Base-by-base conservation (phyloP, 1,140 invertebrate genomes). In the Phocides pigmalion region DNA sequence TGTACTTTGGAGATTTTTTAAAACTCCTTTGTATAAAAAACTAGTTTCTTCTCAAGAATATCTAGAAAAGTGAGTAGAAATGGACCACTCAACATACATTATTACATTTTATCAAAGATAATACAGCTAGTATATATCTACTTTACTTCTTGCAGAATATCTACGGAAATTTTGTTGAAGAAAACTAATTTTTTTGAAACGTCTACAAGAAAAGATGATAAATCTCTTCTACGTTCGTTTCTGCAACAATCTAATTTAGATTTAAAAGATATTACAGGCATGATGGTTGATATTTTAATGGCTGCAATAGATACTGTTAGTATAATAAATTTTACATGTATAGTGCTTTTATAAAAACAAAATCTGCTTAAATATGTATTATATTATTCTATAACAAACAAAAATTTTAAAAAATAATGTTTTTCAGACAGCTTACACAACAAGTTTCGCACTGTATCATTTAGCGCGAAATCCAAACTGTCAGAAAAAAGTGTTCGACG, bases 291-390 rank as follows among this genome's bases (percentile, higher is more conserved):
- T 89, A 94, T 97, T 81, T 79, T 98, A 3, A 90, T 98, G 64
- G 97, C 96, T 22, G 97, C 97, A 46, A 94, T 98, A 32, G 97
- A 98, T 85, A 98, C 97, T 51, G 96, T 96, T 92, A 92, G 82
- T 88, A 53, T 71, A 28, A 15, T 9, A 42, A 49, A 54, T 41
- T n/a, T n/a, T n/a, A n/a, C n/a, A n/a, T n/a, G n/a, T n/a, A n/a
- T n/a, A n/a, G n/a, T n/a, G n/a, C n/a, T n/a, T n/a, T n/a, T n/a
- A n/a, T n/a, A n/a, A n/a, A n/a, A n/a, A n/a, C n/a, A n/a, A n/a
- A n/a, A n/a, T n/a, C n/a, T n/a, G n/a, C n/a, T n/a, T n/a, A n/a
- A n/a, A n/a, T n/a, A n/a, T n/a, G n/a, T n/a, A n/a, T n/a, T n/a
- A n/a, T n/a, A n/a, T n/a, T n/a, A n/a, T n/a, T n/a, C n/a, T n/a